Evolutionary conservation across 2,797 vertebrate species (phyloP), one percentile per base, ranked within the genome.

Genomic region (Hyperoplus immaculatus): DNA sequence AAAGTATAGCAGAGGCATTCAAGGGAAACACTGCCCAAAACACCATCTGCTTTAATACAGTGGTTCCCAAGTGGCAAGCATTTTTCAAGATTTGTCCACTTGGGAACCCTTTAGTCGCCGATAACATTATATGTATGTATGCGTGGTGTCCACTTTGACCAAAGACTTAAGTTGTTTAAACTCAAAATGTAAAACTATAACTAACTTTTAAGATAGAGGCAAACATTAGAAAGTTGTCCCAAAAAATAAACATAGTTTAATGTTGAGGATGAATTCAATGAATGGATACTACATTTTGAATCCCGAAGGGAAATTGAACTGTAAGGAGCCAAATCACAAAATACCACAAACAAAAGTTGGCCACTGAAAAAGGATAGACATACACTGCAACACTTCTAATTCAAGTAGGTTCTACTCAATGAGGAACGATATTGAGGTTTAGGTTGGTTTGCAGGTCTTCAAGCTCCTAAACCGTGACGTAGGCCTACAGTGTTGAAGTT

Each of bases 391-490:
- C 8, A 54, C 59, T 62, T 66, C 29, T 42, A 47, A 47, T 71
- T 47, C 21, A 65, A 46, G 4, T 13, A 54, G 12, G 45, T 71
- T 67, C 58, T 41, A 39, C 14, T 65, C 49, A 64, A 57, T 38
- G 4, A 6, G 15, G 15, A n/a, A 45, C 39, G 8, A 42, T 57
- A 69, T 69, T 64, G 21, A 13, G 5, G 59, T 77, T 82, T 85
- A 8, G 10, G 69, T 50, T 86, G 81, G 56, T 4, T 8, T 73
- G 59, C 59, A 47, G 66, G 64, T 68, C 71, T 63, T 70, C 18
- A 49, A 77, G 74, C 55, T 87, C 62, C 42, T 59, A 61, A 78
- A 65, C 47, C 80, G 80, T 70, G 72, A 85, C 62, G 59, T 85
- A 29, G 29, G 29, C 29, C 29, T 29, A 77, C 80, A 58, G 69